Conservation (phyloP, 1,140 invertebrate species). For the Eulimnadia texana region DNA sequence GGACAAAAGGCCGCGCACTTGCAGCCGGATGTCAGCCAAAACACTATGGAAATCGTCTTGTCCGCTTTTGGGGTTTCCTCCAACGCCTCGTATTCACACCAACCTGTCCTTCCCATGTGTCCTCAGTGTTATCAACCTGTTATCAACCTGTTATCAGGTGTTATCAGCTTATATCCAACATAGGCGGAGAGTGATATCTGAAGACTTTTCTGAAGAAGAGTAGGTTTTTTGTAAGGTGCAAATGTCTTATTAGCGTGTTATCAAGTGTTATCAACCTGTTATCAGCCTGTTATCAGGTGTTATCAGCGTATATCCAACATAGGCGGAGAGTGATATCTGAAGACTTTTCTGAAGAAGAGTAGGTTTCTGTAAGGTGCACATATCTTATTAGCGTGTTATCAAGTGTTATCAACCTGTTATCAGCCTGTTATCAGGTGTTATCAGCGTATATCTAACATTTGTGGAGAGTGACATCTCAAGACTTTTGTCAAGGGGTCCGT, state of each 20-base stretch:
- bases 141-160: not conserved
- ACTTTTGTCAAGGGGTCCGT: not conserved
- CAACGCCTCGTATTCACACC: not conserved
- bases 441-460: too few species aligned
- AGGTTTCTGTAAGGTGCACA: not conserved
- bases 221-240: not conserved
- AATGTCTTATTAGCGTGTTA: not conserved
- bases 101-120: not conserved
- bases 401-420: not conserved
- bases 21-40: not conserved
- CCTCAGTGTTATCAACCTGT: not conserved
- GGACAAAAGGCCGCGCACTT: not conserved
- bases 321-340: not conserved
- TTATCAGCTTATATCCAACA: too few species aligned
- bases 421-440: not conserved
- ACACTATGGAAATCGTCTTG: not conserved
- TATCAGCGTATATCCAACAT: too few species aligned
- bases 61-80: too few species aligned
- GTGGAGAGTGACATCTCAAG: not conserved
- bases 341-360: not conserved
- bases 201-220: not conserved
- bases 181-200: too few species aligned
- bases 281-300: not conserved
- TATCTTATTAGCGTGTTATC: not conserved
- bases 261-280: not conserved